A percentile compares a stretch with the other conserved stretches of the same genome.
These are phyloP conservation scores for Barnardius zonarius DNA, from an alignment of 2,113 vertebrate genomes.

Conservation along the genomic window DNA sequence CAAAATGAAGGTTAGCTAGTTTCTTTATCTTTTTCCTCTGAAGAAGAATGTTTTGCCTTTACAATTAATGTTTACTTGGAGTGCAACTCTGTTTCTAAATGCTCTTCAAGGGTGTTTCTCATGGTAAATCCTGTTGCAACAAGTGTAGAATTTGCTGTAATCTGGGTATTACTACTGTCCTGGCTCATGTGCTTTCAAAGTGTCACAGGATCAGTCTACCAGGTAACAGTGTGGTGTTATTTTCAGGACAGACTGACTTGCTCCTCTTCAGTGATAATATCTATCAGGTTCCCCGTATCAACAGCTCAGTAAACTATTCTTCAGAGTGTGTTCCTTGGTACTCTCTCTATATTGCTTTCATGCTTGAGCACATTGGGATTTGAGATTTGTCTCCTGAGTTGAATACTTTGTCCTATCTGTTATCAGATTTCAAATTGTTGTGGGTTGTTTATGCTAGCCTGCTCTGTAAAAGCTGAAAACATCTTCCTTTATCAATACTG, in stretches of 20 bases:
- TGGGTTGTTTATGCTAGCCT: not conserved
- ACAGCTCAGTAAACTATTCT: not conserved
- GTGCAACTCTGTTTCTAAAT: not conserved
- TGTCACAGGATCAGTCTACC: not conserved
- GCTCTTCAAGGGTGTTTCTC: not conserved
- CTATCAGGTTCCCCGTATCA: not conserved
- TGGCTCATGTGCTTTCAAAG: not conserved
- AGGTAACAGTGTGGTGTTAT: not conserved
- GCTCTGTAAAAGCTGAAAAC: not conserved
- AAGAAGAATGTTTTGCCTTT: not conserved
- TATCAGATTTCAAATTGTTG: not conserved
- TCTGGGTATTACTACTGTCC: not conserved
- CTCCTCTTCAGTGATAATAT: not conserved
- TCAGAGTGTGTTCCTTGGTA: not conserved
- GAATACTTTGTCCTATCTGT: not conserved
- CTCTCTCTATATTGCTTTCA: not conserved
- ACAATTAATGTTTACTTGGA: not conserved
- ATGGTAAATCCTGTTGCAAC: not conserved
- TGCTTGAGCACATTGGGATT: not conserved
- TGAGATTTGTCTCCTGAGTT: not conserved
- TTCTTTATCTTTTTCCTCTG: not conserved
- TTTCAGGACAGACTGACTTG: not conserved
- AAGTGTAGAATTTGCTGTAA: not conserved
- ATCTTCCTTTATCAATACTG: not conserved
- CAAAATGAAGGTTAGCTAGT: not conserved